A percentile compares a stretch with the other conserved stretches of the same genome.
phyloP scores from a whole-genome alignment of 2,888 invertebrate genomes.

The Trachelus stipa region DNA sequence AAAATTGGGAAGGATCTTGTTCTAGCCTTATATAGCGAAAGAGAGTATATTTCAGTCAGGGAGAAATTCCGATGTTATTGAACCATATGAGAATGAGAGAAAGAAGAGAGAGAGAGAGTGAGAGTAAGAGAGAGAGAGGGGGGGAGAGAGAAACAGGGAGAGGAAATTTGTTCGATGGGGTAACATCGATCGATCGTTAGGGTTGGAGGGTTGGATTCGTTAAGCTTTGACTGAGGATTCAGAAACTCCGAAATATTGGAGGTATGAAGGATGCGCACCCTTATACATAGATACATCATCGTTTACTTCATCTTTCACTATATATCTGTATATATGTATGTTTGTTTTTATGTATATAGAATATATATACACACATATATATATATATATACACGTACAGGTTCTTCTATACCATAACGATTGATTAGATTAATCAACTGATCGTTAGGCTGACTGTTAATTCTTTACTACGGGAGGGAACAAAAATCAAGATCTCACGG shows the following conservation, averaged over 20 bases:
- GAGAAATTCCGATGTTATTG: not conserved
- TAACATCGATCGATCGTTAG: slow-evolving; percentile 3
- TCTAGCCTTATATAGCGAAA: not conserved
- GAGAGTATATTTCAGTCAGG: not conserved
- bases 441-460: not conserved
- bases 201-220: not conserved
- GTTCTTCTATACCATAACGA: too few species aligned
- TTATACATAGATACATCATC: not conserved
- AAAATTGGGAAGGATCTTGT: not conserved
- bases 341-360: too few species aligned
- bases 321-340: too few species aligned
- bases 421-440: not conserved
- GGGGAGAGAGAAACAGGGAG: not conserved
- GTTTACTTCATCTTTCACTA: not conserved
- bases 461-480: not conserved
- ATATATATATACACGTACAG: too few species aligned
- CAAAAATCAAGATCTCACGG: not conserved
- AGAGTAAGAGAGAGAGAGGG: not conserved
- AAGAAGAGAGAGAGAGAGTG: not conserved
- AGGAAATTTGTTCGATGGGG: not conserved
- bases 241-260: not conserved
- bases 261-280: not conserved
- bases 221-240: not conserved
- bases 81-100: not conserved
- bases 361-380: too few species aligned